Base-by-base conservation (phyloP, 2,797 vertebrate species). In the Microctenopoma lineatum region DNA sequence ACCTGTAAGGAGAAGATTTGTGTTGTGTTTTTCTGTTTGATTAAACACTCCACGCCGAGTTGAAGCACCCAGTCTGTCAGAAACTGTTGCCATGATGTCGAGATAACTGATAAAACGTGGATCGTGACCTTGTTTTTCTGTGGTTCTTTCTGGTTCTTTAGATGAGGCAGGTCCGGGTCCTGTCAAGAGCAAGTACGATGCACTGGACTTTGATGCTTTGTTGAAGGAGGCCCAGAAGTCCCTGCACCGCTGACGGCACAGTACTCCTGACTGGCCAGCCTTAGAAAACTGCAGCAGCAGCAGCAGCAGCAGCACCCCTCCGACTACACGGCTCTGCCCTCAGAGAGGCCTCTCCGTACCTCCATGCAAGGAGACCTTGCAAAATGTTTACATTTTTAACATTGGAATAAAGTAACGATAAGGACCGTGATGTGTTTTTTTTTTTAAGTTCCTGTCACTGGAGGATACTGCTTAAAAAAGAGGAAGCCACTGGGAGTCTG, bases 351-450 rank as follows among this genome's bases (percentile, higher is more conserved):
- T 78, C 95, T 95, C 93, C 92, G 96, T 95, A 97, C 96, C 96
- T 97, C 96, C 96, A 95, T 92, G 85, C 95, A 96, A 96, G 96
- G 96, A 96, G 92, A 96, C 96, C 96, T 96, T 94, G 93, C 94
- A 92, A 88, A 85, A 97, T 98, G 98, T 99, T 99, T 99, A 99
- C 97, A 97, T 98, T 97, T 98, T 96, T 95, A 96, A 95, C 90
- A 87, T 92, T 92, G 95, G 95, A 95, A 86, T 94, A 94, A 89
- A 91, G 85, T 93, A 88, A 94, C 79, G 77, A 89, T 66, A 88
- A 87, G 80, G 85, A 90, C 85, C 76, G 83, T 75, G 73, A 64
- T 45, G 6, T 60, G 70, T 71, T 29, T 90, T 67, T 87, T n/a
- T n/a, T n/a, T 87, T 73, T 70, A 75, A 74, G 64, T 88, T 86